A percentile compares a stretch with the other conserved stretches of the same genome.
phyloP scores from a whole-genome alignment of 2,797 vertebrate species.

The Loriculus beryllinus region DNA sequence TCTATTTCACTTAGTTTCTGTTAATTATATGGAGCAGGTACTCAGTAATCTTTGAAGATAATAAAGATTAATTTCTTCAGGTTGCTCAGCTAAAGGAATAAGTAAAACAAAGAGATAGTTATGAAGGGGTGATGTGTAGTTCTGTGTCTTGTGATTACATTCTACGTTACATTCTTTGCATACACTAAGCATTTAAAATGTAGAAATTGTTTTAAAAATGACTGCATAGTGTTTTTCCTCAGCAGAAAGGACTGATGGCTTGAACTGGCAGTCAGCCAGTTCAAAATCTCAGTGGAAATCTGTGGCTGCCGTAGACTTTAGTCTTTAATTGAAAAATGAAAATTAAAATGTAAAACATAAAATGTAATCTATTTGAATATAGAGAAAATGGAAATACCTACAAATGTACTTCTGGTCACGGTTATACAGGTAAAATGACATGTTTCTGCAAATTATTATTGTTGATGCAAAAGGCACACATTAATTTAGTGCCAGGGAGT shows the following conservation, averaged over 20 bases:
- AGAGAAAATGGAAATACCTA: not conserved
- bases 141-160: not conserved
- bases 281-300: slow-evolving; percentile 39
- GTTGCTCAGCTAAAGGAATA: not conserved
- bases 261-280: slow-evolving; percentile 28
- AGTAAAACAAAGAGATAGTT: not conserved
- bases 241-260: slow-evolving; percentile 3
- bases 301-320: not conserved
- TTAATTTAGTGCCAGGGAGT: not conserved
- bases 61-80: not conserved
- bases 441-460: not conserved
- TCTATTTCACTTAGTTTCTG: not conserved
- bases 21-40: not conserved
- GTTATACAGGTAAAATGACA: not conserved
- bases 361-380: slow-evolving; percentile 12
- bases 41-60: not conserved
- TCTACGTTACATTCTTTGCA: not conserved
- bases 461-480: not conserved
- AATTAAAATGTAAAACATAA: slow-evolving; percentile 43
- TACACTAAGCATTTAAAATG: not conserved
- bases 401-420: not conserved
- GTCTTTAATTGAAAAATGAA: slow-evolving; percentile 49
- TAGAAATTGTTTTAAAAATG: slow-evolving; percentile 25
- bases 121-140: not conserved
- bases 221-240: not conserved